phyloP scores from a whole-genome alignment of 2,888 invertebrate species.

The Merodon equestris region DNA sequence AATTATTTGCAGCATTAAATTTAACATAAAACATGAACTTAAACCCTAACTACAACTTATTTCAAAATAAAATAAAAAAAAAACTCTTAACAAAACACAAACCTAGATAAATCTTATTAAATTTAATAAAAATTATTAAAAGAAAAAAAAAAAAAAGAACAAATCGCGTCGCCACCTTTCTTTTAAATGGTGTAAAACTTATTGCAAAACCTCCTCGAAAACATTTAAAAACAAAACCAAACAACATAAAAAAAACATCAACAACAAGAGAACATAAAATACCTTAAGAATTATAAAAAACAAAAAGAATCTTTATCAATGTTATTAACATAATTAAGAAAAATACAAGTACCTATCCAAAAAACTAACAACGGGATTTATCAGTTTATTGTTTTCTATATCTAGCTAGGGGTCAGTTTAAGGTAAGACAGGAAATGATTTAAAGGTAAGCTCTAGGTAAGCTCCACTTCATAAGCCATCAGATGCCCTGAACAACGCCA shows the following conservation, averaged over 20 bases:
- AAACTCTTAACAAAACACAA: constrained; percentile 29
- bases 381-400: no score
- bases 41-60: constrained; percentile 60
- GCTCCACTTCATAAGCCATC: no score
- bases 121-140: constrained; percentile 65
- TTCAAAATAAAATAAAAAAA: constrained; percentile 44
- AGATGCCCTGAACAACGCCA: no score
- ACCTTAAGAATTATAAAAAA: constrained; percentile 71
- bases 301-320: constrained; percentile 74
- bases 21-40: constrained; percentile 48
- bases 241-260: constrained; percentile 26
- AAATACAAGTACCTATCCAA: constrained; percentile 72
- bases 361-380: constrained; percentile 61
- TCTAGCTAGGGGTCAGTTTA: no score
- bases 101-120: constrained; percentile 67
- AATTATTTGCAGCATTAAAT: constrained; percentile 66
- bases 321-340: constrained; percentile 78
- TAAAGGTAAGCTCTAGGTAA: no score
- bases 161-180: constrained; percentile 69
- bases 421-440: no score
- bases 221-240: constrained; percentile 29
- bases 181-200: constrained; percentile 73
- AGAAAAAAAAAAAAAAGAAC: constrained; percentile 60
- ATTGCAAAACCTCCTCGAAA: constrained; percentile 71
- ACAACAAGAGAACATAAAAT: constrained; percentile 67